Conservation (phyloP, 2,888 invertebrate species). For the Tholera decimalis region DNA sequence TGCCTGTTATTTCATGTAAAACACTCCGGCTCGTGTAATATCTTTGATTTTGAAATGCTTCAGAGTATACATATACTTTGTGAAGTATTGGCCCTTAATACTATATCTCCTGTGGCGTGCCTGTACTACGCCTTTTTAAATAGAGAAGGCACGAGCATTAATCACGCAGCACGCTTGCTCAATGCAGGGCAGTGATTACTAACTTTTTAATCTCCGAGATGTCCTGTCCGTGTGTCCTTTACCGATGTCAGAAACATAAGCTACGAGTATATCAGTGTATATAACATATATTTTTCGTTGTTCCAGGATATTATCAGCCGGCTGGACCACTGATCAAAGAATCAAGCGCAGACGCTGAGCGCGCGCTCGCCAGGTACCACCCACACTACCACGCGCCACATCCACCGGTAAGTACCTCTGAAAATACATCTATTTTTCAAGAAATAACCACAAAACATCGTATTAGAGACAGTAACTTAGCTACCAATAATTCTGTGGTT, state of each 20-base stretch:
- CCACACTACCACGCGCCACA: slow-evolving; percentile 88
- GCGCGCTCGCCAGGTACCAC: slow-evolving; percentile 87
- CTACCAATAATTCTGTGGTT: no score
- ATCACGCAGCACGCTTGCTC: not conserved
- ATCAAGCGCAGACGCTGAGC: slow-evolving; percentile 86
- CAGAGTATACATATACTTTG: no score
- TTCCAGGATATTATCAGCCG: slow-evolving; percentile 97
- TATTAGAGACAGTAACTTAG: no score
- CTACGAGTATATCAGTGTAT: not conserved
- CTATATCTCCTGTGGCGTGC: not conserved
- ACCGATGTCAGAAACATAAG: not conserved
- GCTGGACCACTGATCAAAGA: slow-evolving; percentile 97
- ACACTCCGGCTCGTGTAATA: no score
- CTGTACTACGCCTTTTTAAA: not conserved
- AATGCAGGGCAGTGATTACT: not conserved
- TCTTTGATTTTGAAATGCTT: slow-evolving; percentile 6
- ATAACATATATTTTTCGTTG: slow-evolving; percentile 55
- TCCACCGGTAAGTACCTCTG: slow-evolving; percentile 87
- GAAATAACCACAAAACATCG: no score
- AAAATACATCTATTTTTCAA: not conserved
- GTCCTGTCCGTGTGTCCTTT: not conserved
- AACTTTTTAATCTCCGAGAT: not conserved
- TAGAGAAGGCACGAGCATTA: not conserved
- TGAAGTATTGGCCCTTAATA: not conserved
- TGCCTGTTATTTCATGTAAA: not conserved